phyloP scores from a whole-genome alignment of 2,888 invertebrate species.

The Zelleria hepariella region DNA sequence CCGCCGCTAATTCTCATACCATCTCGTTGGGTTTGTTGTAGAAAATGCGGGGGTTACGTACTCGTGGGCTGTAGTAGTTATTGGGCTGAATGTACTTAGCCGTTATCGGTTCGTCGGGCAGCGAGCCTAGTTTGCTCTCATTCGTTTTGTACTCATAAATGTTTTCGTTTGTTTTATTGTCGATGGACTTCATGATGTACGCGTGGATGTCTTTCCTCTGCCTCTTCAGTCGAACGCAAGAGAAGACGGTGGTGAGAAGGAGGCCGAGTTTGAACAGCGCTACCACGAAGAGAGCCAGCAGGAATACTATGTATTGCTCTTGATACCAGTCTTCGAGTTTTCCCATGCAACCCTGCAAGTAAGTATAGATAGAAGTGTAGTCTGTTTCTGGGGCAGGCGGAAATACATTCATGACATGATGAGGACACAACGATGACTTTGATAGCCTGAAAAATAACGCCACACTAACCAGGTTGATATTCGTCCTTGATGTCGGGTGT shows the following conservation, averaged over 20 bases:
- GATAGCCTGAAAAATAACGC: no score
- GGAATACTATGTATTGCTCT: constrained; percentile 79
- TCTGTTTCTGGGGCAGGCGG: no score
- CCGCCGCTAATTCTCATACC: constrained; percentile 70
- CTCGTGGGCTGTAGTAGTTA: constrained; percentile 62
- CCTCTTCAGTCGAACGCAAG: constrained; percentile 76
- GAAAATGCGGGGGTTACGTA: constrained; percentile 59
- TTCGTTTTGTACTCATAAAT: constrained; percentile 27
- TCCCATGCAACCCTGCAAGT: constrained; percentile 80
- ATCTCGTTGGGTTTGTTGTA: constrained; percentile 62
- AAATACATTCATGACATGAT: no score
- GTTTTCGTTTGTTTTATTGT: constrained; percentile 51
- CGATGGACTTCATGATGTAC: constrained; percentile 47
- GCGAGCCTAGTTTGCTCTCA: constrained; percentile 38
- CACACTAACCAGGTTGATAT: no score
- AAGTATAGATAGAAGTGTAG: no score
- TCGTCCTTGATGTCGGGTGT: no score
- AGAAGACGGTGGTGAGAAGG: constrained; percentile 78
- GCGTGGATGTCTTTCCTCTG: constrained; percentile 58
- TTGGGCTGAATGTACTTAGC: constrained; percentile 63
- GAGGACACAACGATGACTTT: no score
- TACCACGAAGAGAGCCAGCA: constrained; percentile 75
- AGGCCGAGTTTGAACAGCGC: constrained; percentile 82
- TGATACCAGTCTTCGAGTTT: constrained; percentile 83
- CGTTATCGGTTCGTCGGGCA: constrained; percentile 52